Conservation (phyloP, 2,888 invertebrate genomes). For the Cyrtodaria siliqua region DNA sequence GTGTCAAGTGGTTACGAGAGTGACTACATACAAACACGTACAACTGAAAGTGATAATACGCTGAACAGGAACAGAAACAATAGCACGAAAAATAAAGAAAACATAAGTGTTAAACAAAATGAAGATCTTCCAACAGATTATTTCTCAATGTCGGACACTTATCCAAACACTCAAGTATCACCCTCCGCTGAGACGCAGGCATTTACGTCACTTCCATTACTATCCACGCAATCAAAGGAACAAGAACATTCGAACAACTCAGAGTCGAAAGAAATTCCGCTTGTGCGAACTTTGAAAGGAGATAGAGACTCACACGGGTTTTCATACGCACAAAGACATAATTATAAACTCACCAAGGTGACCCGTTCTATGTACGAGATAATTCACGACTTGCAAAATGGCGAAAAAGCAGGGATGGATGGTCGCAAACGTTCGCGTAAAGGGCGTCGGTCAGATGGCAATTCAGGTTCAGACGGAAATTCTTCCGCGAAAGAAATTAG, state of each 20-base stretch:
- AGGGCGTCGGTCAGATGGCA: slow-evolving; percentile 46
- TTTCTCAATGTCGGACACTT: slow-evolving; percentile 63
- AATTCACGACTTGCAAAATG: slow-evolving; percentile 70
- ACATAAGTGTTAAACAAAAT: slow-evolving; percentile 21
- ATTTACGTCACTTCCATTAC: slow-evolving; percentile 54
- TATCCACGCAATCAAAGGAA: slow-evolving; percentile 46
- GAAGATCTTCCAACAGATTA: slow-evolving; percentile 45
- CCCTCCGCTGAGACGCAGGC: slow-evolving; percentile 17
- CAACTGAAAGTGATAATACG: slow-evolving; percentile 49
- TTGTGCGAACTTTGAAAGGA: slow-evolving; percentile 11
- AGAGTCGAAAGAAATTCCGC: slow-evolving; percentile 33
- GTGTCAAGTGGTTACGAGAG: slow-evolving; percentile 77
- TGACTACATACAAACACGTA: slow-evolving; percentile 67
- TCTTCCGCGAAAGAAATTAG: slow-evolving; percentile 46
- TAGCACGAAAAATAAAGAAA: slow-evolving; percentile 48
- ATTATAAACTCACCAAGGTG: slow-evolving; percentile 73
- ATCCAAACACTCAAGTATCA: slow-evolving; percentile 15
- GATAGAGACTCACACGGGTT: slow-evolving; percentile 53
- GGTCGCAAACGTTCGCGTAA: slow-evolving; percentile 46
- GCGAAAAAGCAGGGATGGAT: slow-evolving; percentile 49
- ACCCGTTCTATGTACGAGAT: slow-evolving; percentile 74
- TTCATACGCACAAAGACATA: slow-evolving; percentile 68
- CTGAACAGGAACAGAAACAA: background rate
- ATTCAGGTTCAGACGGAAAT: slow-evolving; percentile 44
- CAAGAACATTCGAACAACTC: too few species aligned